Evolutionary conservation across 2,888 invertebrate species (phyloP), one percentile per base, ranked within the genome.

Genomic region (Drosophila pseudotakahashii): DNA sequence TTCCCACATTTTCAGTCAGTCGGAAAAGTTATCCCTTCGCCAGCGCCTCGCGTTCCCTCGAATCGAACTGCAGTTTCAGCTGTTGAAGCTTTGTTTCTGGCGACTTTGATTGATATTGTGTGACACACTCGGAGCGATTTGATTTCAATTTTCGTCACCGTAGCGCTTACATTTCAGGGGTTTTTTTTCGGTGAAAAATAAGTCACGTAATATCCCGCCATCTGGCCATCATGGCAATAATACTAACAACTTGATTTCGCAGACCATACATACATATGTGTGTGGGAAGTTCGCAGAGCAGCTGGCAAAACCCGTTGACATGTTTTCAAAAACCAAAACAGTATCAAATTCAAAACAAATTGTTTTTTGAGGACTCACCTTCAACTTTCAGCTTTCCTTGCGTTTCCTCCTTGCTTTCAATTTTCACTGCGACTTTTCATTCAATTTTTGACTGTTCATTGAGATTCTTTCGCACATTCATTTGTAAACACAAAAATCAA

Each of bases 71-170:
- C 74, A 55, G 45, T 58, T 48, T 50, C 58, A 39, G 58, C 57
- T 63, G 52, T 62, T 61, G 60, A 47, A 57, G 47, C 42, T 66
- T 66, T 55, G 48, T 41, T 58, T 60, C 13, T 34, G 26, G 44
- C 47, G 60, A 73, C 66, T 73, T 53, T 73, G 66, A 86, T 82
- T 83, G 87, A 82, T 86, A 83, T 81, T 84, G 75, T 72, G 58
- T 75, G 83, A 59, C 78, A 70, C 51, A 68, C 50, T 66, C 37
- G 37, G 34, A 37, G 60, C 57, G 60, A 52, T 73, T 73, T 26
- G 52, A 73, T 73, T 73, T 73, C 52, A 67, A 58, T 73, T 66
- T 73, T 73, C 70, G 54, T 55, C 71, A 58, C 51, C 54, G 51
- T 47, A 44, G 50, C 50, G 30, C 19, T 37, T 72, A 30, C 34